Base-by-base conservation (phyloP, 2,888 invertebrate genomes). In the Thymelicus acteon region DNA sequence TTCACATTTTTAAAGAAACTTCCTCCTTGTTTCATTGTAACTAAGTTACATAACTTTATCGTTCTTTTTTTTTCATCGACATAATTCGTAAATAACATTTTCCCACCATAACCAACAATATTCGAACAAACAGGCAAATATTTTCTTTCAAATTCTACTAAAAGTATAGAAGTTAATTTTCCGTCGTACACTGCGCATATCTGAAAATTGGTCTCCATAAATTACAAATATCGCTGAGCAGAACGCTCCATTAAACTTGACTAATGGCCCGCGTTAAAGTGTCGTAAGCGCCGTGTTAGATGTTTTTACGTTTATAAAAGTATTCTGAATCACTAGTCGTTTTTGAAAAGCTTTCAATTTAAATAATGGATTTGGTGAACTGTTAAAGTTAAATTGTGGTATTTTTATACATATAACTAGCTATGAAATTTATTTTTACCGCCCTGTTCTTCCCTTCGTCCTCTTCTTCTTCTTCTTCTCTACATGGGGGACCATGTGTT, bases 181-280 rank as follows among this genome's bases (percentile, higher is more conserved):
- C 24, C 39, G 47, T 39, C 57, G 12, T 48, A 57, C 57, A 62
- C 64, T 48, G 71, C 60, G 64, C 71, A 72, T 74, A 72, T 74
- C 72, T 69, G 69, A 68, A 72, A 85, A 85, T 86, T 84, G 82
- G 83, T 81, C 79, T 76, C 80, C 82, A 83, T 90, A 89, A 89
- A 85, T 89, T 84, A 84, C 77, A 76, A 88, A 89, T 89, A 89
- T 90, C 89, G 79, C 78, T 78, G 77, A 79, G 78, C 76, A 81
- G 76, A 79, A 80, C 84, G 86, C 80, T 75, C 88, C 89, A 90
- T 90, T 90, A 86, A 89, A 87, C 87, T 75, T 89, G 88, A 90
- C 81, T 85, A 85, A 90, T 84, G 84, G 79, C 39, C 39, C 19
- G 40, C 24, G 60, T 60, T 63, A 31, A 47, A 58, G 40, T 48